Evolutionary conservation across 1,140 invertebrate genomes (phyloP).

Genomic region (Drosophila bifasciata): DNA sequence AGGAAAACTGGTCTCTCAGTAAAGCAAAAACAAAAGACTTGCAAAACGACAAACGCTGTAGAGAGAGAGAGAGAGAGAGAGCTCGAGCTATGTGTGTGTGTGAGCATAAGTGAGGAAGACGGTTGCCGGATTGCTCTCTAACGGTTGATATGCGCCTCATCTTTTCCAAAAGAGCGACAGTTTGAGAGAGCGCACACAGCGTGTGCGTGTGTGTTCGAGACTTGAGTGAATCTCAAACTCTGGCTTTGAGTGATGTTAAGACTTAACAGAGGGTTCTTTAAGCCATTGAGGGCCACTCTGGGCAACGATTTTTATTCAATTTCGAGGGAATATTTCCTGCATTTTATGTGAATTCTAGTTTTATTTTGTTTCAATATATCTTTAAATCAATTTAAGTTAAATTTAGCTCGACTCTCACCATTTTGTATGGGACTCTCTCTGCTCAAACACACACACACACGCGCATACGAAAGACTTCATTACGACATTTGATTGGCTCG

Average conservation of each 20-base stretch:
- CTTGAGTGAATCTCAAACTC: slow-evolving; percentile 15
- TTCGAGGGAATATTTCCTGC: no score
- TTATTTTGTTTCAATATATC: not conserved
- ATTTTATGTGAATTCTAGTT: not conserved
- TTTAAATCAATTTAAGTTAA: not conserved
- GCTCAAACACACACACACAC: slow-evolving; percentile 20
- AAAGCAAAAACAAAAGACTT: slow-evolving; percentile 65
- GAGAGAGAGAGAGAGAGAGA: no score
- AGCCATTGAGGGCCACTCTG: no score
- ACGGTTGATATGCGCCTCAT: slow-evolving; percentile 64
- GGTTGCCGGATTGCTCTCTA: slow-evolving; percentile 56
- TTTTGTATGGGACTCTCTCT: slow-evolving; percentile 52
- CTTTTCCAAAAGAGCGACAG: slow-evolving; percentile 13
- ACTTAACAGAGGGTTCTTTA: slow-evolving; percentile 22
- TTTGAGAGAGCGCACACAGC: slow-evolving; percentile 4
- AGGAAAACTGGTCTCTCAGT: no score
- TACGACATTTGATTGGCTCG: slow-evolving; percentile 83
- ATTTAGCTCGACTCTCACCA: slow-evolving; percentile 50
- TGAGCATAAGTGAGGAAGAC: slow-evolving; percentile 43
- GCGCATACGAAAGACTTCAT: slow-evolving; percentile 33
- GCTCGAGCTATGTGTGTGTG: slow-evolving; percentile 18
- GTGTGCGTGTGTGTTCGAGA: not conserved
- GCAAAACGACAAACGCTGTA: slow-evolving; percentile 44
- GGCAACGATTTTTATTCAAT: no score
- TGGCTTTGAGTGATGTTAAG: slow-evolving; percentile 65